A percentile compares a stretch with the other conserved stretches of the same genome.
These are phyloP conservation scores for Nannoperca obscura DNA, from an alignment of 2,797 vertebrate species.

Conservation along the genomic window DNA sequence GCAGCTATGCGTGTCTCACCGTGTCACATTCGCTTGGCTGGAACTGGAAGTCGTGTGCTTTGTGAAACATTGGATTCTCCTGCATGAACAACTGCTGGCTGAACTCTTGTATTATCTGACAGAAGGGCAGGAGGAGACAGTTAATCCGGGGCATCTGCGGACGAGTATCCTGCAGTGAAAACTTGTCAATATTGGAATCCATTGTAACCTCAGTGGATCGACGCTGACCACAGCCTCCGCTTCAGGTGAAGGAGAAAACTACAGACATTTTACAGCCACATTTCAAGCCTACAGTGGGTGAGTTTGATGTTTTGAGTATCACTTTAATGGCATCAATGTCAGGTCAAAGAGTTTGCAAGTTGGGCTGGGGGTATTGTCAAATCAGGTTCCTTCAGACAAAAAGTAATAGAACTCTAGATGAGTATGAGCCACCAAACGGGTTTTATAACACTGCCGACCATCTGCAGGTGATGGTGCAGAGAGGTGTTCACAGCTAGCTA, in stretches of 20 bases:
- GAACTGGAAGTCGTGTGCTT: conserved; percentile 95
- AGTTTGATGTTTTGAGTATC: conserved; percentile 24
- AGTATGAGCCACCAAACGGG: background rate
- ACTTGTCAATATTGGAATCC: background rate
- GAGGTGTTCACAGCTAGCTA: background rate
- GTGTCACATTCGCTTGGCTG: conserved; percentile 95
- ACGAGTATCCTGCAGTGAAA: conserved; percentile 4
- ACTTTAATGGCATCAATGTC: background rate
- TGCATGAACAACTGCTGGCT: conserved; percentile 96
- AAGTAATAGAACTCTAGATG: background rate
- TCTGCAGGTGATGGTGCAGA: background rate
- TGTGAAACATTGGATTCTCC: conserved; percentile 95
- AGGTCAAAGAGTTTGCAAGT: background rate
- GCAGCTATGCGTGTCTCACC: conserved; percentile 81
- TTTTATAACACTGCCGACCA: background rate
- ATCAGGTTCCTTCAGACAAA: background rate
- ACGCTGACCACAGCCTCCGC: background rate
- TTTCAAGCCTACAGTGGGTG: conserved; percentile 15
- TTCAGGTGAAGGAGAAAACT: background rate
- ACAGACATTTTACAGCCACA: background rate
- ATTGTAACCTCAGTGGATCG: background rate
- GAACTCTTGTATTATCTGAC: conserved; percentile 95
- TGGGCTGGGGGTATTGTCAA: background rate
- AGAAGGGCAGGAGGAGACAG: conserved; percentile 11
- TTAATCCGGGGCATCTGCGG: conserved; percentile 6